Conservation (phyloP, 2,888 invertebrate species). For the Coelinius sp. region DNA sequence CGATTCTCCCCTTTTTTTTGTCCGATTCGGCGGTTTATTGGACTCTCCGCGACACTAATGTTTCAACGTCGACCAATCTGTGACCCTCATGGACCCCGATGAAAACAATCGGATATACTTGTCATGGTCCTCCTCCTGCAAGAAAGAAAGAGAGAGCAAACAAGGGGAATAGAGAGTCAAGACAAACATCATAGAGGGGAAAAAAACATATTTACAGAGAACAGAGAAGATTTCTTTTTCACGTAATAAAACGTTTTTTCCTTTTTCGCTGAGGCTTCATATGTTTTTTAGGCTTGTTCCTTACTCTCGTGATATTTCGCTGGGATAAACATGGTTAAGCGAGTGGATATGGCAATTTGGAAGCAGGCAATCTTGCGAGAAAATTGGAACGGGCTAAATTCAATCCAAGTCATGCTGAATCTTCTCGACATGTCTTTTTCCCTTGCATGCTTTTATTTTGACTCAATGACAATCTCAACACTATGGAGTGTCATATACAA, state of each 20-base stretch:
- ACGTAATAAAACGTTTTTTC: neutral
- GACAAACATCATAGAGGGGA: neutral
- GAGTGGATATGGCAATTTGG: too few relatives aligned
- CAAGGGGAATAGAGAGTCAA: neutral
- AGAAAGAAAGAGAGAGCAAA: neutral
- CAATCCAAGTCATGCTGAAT: too few relatives aligned
- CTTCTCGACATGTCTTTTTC: too few relatives aligned
- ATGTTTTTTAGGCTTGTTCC: neutral
- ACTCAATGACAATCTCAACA: too few relatives aligned
- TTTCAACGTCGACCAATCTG: slow-evolving; percentile 54
- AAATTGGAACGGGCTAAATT: too few relatives aligned
- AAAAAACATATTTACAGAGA: slow-evolving; percentile 7
- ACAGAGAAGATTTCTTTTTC: neutral
- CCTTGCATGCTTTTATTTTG: too few relatives aligned
- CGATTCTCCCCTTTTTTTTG: slow-evolving; percentile 4
- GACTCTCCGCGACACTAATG: slow-evolving; percentile 49
- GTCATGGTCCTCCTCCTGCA: neutral
- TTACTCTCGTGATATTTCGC: neutral
- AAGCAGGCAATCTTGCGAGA: too few relatives aligned
- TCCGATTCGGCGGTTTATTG: slow-evolving; percentile 49
- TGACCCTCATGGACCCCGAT: slow-evolving; percentile 44
- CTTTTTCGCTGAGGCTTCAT: too few relatives aligned
- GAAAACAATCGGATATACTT: slow-evolving; percentile 47
- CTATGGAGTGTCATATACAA: too few relatives aligned
- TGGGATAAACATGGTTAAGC: too few relatives aligned